Percentiles rank a stretch among this genome's conserved stretches.
phyloP scores from a whole-genome alignment of 2,113 vertebrate species.

The Cyrtonyx montezumae region DNA sequence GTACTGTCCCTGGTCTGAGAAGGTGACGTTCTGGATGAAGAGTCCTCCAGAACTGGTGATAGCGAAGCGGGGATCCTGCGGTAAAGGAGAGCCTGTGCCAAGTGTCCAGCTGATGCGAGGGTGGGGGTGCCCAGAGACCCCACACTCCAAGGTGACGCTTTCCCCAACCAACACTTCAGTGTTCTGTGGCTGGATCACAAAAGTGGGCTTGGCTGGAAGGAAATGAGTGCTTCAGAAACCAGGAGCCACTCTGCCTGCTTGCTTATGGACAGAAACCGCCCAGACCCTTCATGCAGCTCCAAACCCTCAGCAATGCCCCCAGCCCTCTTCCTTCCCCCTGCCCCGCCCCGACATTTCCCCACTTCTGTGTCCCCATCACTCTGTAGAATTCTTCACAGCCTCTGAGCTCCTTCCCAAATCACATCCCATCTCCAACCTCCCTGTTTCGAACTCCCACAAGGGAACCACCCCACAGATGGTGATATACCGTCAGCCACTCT shows the following conservation, averaged over 20 bases:
- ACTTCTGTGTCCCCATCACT: accelerated
- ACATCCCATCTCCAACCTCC: background rate
- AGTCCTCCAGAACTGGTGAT: conserved; percentile 89
- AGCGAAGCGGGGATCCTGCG: conserved; percentile 81
- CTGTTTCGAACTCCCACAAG: background rate
- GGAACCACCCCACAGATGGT: background rate
- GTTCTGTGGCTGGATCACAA: conserved; percentile 93
- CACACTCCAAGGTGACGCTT: conserved; percentile 92
- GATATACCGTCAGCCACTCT: background rate
- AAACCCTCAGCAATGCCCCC: background rate
- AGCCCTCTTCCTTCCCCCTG: background rate
- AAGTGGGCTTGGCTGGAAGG: conserved; percentile 86
- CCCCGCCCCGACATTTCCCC: background rate
- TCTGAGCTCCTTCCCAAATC: background rate
- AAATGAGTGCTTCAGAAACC: background rate
- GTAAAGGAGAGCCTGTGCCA: conserved; percentile 83
- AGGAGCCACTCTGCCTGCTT: background rate
- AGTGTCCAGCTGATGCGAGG: conserved; percentile 87
- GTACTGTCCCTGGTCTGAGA: conserved; percentile 87
- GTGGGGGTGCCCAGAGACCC: conserved; percentile 88
- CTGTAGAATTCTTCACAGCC: background rate
- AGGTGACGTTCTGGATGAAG: conserved; percentile 87
- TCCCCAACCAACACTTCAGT: conserved; percentile 90
- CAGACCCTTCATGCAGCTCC: background rate
- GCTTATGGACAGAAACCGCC: background rate